Evolutionary conservation across 2,797 vertebrate species (phyloP).

Genomic region (Chrysocyon brachyurus): DNA sequence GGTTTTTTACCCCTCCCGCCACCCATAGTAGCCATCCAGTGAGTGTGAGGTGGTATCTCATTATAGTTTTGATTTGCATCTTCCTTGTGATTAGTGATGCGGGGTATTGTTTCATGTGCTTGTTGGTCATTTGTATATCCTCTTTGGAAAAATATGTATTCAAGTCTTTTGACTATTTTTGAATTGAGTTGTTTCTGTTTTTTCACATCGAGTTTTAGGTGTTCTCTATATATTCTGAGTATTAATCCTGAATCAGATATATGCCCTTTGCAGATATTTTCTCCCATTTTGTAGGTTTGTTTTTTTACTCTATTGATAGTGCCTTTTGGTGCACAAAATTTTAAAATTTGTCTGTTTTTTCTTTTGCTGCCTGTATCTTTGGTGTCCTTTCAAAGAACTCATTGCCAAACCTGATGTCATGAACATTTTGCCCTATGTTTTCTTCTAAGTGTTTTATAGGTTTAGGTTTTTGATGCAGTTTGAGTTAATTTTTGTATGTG

Average conservation of each 20-base stretch:
- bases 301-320: slow-evolving; percentile 34
- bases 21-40: not conserved
- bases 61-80: not conserved
- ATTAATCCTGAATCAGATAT: not conserved
- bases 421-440: not conserved
- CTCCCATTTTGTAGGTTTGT: not conserved
- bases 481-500: slow-evolving; percentile 7
- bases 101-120: not conserved
- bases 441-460: slow-evolving; percentile 9
- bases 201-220: not conserved
- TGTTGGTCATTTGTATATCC: not conserved
- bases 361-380: not conserved
- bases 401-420: not conserved
- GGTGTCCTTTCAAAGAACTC: not conserved
- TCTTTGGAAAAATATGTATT: not conserved
- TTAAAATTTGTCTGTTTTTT: not conserved
- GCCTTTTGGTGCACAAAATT: not conserved
- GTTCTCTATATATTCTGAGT: not conserved
- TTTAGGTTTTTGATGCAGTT: not conserved
- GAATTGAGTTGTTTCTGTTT: not conserved
- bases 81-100: not conserved
- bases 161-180: not conserved
- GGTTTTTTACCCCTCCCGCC: not conserved
- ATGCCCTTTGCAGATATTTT: not conserved
- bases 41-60: not conserved